Percentiles rank a stretch among this genome's conserved stretches.
These are phyloP conservation scores for Falco rusticolus DNA, from an alignment of 2,797 vertebrate species.

Conservation along the genomic window DNA sequence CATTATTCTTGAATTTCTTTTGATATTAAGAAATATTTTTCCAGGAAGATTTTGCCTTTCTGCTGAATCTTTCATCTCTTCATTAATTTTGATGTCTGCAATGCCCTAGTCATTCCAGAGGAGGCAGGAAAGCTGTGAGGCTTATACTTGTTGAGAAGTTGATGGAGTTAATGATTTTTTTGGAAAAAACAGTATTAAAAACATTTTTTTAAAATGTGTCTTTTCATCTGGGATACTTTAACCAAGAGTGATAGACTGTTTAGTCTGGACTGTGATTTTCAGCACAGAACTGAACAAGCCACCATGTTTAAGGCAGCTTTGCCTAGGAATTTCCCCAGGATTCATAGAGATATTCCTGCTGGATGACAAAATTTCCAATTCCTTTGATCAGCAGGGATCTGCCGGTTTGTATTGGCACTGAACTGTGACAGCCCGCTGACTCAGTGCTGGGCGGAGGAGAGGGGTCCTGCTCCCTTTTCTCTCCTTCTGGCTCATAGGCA, in stretches of 20 bases:
- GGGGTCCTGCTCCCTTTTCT: neutral
- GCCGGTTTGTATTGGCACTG: neutral
- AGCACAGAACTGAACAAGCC: neutral
- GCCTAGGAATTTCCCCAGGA: neutral
- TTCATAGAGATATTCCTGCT: neutral
- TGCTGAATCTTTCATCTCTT: slow-evolving; percentile 23
- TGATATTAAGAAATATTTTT: slow-evolving; percentile 24
- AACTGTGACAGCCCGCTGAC: neutral
- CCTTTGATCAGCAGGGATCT: neutral
- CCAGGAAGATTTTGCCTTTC: neutral
- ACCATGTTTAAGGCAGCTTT: neutral
- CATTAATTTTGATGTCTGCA: slow-evolving; percentile 13
- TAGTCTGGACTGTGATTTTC: neutral
- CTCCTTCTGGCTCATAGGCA: accelerated
- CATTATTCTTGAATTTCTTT: neutral
- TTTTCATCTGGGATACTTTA: slow-evolving; percentile 4
- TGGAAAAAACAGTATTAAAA: neutral
- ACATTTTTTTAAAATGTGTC: neutral
- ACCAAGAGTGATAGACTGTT: neutral
- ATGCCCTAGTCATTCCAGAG: slow-evolving; percentile 4
- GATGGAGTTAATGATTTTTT: neutral
- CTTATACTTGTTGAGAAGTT: slow-evolving; percentile 31
- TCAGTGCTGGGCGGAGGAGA: neutral
- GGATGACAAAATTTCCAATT: neutral
- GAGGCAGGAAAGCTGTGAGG: slow-evolving; percentile 7